phyloP scores from a whole-genome alignment of 2,797 vertebrate species.

The Cryptoprocta ferox region DNA sequence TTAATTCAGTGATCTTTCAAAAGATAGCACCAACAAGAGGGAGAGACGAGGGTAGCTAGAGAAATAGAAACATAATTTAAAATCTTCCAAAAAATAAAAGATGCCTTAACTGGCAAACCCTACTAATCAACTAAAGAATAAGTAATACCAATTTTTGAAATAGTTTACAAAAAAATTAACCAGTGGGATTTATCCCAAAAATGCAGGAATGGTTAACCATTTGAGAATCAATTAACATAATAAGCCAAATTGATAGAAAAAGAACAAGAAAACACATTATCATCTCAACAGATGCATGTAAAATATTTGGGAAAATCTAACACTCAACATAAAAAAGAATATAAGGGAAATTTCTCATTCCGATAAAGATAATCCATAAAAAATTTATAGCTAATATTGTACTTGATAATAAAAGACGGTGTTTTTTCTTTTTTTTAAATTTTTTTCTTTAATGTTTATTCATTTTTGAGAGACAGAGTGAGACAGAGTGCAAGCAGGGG shows the following conservation, averaged over 20 bases:
- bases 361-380: background rate
- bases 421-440: background rate
- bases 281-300: background rate
- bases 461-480: too few relatives aligned
- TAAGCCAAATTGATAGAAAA: background rate
- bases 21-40: background rate
- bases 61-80: background rate
- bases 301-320: background rate
- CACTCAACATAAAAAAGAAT: background rate
- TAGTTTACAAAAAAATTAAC: background rate
- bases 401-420: background rate
- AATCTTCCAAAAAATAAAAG: background rate
- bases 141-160: background rate
- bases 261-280: background rate
- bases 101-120: background rate
- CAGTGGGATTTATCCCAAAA: background rate
- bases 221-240: background rate
- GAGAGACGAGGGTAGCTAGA: background rate
- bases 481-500: too few relatives aligned
- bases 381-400: background rate
- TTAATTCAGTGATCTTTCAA: background rate
- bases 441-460: too few relatives aligned
- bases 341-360: background rate
- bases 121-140: background rate
- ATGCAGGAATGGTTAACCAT: background rate